Base-by-base conservation (phyloP, 2,888 invertebrate species). In the Rapana venosa region DNA sequence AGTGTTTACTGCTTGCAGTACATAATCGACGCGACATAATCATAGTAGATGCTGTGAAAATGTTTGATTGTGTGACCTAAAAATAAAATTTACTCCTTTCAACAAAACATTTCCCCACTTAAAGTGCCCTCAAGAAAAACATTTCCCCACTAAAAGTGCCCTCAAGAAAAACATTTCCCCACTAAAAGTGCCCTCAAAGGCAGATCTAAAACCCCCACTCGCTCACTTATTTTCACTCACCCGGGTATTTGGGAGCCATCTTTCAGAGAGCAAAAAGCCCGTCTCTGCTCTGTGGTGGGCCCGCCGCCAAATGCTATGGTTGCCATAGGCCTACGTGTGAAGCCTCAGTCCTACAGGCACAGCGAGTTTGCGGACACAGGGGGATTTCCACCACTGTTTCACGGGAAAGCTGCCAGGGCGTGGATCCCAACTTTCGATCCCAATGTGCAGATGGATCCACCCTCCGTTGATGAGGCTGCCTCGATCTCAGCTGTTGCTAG, bases 171-270 rank as follows among this genome's bases (percentile, higher is more conserved):
- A n/a, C n/a, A n/a, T 47, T 47, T 47, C 47, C 47, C 47, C 47
- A n/a, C n/a, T 47, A 47, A 47, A 47, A 47, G 47, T 47, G 47
- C 4, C 47, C 47, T 8, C 8, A 2, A 47, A 8, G 2, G 47
- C 47, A 47, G 47, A 47, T 47, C 47, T 47, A 47, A 8, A 5
- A 47, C 47, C 2, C 47, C 47, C 47, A 8, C 2, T 47, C 47
- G 4, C 4, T 8, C 47, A 2, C 47, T 8, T 47, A 47, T 8
- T 47, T 47, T 47, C 32, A 79, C 87, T 35, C 94, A 96, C 96
- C 96, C 96, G 36, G 96, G 96, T 79, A 96, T 95, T 90, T 96
- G 96, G 58, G 96, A 93, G 58, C 96, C 96, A 88, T 95, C 95
- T 92, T 95, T 94, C 74, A 96, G 92, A 22, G 94, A 94, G 32